phyloP scores from a whole-genome alignment of 2,888 invertebrate genomes.

The Phengaris alcon region DNA sequence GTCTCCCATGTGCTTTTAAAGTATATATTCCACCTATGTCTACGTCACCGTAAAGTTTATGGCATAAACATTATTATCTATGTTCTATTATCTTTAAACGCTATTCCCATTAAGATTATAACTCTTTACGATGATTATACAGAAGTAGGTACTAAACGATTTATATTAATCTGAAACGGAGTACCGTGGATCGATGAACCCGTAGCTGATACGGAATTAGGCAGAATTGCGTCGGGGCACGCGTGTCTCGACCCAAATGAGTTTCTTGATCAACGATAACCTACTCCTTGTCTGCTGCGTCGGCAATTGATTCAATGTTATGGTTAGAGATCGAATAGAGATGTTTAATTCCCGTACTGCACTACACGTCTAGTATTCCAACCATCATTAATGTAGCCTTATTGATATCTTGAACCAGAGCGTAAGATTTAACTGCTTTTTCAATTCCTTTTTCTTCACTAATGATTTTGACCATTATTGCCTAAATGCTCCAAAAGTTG shows the following conservation, averaged over 20 bases:
- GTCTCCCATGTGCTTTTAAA: no score
- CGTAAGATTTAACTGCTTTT: no score
- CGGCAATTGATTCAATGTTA: constrained; percentile 30
- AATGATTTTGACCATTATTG: no score
- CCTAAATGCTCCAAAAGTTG: no score
- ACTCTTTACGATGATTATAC: constrained; percentile 2
- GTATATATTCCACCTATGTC: not conserved
- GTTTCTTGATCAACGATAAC: constrained; percentile 39
- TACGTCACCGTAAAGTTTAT: not conserved
- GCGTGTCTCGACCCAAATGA: constrained; percentile 39
- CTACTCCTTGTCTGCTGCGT: constrained; percentile 38
- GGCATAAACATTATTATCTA: not conserved
- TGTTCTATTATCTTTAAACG: not conserved
- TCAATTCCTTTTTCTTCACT: no score
- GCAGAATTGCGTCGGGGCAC: constrained; percentile 36
- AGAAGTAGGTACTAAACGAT: not conserved
- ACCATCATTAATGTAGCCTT: no score
- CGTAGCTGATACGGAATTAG: constrained; percentile 21
- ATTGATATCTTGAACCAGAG: no score
- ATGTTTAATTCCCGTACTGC: no score
- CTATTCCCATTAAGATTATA: constrained; percentile 4
- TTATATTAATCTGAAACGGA: constrained; percentile 24
- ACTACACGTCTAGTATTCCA: no score
- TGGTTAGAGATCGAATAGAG: no score
- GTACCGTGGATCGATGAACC: constrained; percentile 25